Conservation (phyloP, 2,113 vertebrate genomes). For the Vireo altiloquus region DNA sequence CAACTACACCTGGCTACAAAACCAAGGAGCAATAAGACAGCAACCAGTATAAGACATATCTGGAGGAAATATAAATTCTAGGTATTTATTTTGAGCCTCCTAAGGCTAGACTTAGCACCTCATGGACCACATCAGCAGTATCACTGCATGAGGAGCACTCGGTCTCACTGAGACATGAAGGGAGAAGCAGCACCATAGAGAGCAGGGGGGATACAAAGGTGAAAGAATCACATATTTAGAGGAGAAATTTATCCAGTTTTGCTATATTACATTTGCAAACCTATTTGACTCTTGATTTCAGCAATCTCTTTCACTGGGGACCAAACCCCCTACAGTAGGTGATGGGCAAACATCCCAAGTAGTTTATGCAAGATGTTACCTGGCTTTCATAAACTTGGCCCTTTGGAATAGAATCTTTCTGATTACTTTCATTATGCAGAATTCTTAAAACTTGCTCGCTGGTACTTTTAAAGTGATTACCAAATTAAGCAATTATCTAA, state of each 20-base stretch:
- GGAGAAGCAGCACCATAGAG: not conserved
- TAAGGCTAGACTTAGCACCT: not conserved
- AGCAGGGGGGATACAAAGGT: not conserved
- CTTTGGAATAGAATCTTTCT: not conserved
- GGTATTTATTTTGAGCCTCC: not conserved
- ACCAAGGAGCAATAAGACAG: not conserved
- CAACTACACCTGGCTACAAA: not conserved
- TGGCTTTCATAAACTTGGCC: not conserved
- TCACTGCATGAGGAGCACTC: not conserved
- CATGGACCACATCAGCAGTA: fast-evolving
- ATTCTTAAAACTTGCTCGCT: not conserved
- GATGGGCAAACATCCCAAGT: not conserved
- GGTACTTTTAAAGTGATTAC: not conserved
- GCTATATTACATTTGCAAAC: not conserved
- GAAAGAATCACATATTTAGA: not conserved
- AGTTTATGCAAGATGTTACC: not conserved
- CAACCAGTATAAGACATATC: not conserved
- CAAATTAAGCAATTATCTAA: not conserved
- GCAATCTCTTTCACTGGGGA: not conserved
- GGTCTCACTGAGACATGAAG: fast-evolving
- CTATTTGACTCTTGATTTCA: not conserved
- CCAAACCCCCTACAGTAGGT: not conserved
- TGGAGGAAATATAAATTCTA: not conserved
- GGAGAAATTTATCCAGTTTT: not conserved
- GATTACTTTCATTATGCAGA: not conserved